Evolutionary conservation across 2,888 invertebrate genomes (phyloP).

Genomic region (Kryphioiulus occultus): DNA sequence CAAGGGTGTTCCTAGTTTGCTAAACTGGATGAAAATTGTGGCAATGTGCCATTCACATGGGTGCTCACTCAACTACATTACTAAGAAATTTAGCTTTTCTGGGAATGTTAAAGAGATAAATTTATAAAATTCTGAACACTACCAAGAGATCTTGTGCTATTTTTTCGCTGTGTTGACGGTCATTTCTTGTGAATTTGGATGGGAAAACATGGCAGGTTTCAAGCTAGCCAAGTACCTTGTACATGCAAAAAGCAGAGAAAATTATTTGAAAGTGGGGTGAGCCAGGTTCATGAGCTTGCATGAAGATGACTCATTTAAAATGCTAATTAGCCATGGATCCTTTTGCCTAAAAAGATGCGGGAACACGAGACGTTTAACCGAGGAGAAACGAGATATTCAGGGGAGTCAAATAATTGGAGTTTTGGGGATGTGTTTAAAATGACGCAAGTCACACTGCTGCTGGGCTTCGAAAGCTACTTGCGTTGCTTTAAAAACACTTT

Average conservation of each 20-base stretch:
- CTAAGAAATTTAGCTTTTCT: background rate
- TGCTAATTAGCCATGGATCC: background rate
- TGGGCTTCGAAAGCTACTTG: no score
- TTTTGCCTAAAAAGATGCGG: slow-evolving; percentile 4
- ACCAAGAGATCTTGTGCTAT: background rate
- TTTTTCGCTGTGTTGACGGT: background rate
- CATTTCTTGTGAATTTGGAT: background rate
- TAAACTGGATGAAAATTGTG: background rate
- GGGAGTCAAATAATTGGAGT: no score
- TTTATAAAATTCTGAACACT: background rate
- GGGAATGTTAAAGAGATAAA: background rate
- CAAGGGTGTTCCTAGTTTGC: background rate
- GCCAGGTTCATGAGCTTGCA: background rate
- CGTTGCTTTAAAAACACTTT: no score
- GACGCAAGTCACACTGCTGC: no score
- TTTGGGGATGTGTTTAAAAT: no score
- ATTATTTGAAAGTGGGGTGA: background rate
- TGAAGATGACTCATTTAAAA: slow-evolving; percentile 5
- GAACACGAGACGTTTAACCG: background rate
- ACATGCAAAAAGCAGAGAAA: background rate
- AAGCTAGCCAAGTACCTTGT: background rate
- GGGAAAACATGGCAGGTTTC: background rate
- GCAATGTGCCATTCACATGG: background rate
- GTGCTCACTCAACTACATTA: background rate
- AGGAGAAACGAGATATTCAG: background rate